Evolutionary conservation across 2,888 invertebrate species (phyloP).

Genomic region (Listrodromus nycthemerus): DNA sequence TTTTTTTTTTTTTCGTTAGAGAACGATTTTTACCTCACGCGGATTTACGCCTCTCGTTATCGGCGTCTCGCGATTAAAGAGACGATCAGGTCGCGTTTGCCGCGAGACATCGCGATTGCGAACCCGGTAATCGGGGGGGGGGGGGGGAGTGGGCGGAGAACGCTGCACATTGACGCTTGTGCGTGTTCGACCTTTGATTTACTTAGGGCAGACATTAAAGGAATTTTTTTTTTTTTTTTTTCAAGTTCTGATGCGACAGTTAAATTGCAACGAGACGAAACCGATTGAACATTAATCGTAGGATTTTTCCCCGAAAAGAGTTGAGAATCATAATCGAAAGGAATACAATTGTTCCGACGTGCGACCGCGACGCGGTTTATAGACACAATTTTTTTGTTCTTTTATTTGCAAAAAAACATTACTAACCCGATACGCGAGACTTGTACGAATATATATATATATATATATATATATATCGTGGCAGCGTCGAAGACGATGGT

Average conservation of each 20-base stretch:
- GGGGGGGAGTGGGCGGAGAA: conserved; percentile 2
- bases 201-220: conserved; percentile 6
- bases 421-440: conserved; percentile 31
- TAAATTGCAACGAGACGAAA: conserved; percentile 25
- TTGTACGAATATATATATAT: conserved; percentile 23
- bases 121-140: conserved; percentile 9
- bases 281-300: conserved; percentile 6
- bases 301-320: neutral
- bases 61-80: conserved; percentile 11
- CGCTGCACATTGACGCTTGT: conserved; percentile 42
- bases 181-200: conserved; percentile 56
- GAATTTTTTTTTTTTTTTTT: no score
- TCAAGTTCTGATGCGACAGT: conserved; percentile 11
- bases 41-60: conserved; percentile 25
- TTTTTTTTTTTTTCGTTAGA: neutral
- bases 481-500: conserved; percentile 25
- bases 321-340: neutral
- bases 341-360: conserved; percentile 9
- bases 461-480: conserved; percentile 13
- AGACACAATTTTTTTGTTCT: conserved; percentile 2
- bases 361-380: conserved; percentile 10
- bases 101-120: conserved; percentile 50
- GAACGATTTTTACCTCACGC: conserved; percentile 49
- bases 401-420: neutral
- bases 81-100: conserved; percentile 34